Evolutionary conservation across 2,888 invertebrate genomes (phyloP).

Genomic region (Prosopocoilus inquinatus): DNA sequence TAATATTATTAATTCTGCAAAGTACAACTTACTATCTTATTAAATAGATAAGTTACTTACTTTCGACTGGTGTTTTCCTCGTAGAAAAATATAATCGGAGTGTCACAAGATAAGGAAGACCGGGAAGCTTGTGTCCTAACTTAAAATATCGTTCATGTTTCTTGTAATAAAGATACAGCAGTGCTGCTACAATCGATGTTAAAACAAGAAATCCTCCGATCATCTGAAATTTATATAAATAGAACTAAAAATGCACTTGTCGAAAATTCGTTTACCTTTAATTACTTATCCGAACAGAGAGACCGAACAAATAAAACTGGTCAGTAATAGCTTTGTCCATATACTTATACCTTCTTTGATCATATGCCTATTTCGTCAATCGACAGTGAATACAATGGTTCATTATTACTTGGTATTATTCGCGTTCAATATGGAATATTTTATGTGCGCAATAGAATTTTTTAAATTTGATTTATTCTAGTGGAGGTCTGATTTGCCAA

Average conservation of each 20-base stretch:
- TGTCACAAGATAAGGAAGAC: slow-evolving; percentile 12
- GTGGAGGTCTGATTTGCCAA: no score
- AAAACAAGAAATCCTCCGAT: slow-evolving; percentile 9
- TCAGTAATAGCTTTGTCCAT: no score
- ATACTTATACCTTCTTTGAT: no score
- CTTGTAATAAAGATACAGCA: slow-evolving; percentile 17
- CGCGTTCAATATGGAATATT: no score
- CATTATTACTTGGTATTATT: no score
- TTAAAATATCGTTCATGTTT: slow-evolving; percentile 18
- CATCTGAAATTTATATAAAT: slow-evolving; percentile 7
- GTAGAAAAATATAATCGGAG: slow-evolving; percentile 10
- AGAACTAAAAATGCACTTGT: neutral
- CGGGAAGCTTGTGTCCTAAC: slow-evolving; percentile 10
- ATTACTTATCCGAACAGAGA: neutral
- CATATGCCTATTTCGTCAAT: no score
- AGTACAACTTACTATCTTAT: neutral
- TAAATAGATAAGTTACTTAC: slow-evolving; percentile 5
- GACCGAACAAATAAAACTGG: no score
- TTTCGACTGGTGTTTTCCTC: slow-evolving; percentile 14
- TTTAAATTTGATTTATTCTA: no score
- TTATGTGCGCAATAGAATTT: no score
- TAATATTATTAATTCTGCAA: no score
- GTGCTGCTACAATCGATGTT: slow-evolving; percentile 3
- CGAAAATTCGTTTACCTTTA: slow-evolving; percentile 1
- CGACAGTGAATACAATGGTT: no score